These are phyloP conservation scores for Callospermophilus lateralis DNA, from an alignment of 2,113 vertebrate species.

Conservation along the genomic window DNA sequence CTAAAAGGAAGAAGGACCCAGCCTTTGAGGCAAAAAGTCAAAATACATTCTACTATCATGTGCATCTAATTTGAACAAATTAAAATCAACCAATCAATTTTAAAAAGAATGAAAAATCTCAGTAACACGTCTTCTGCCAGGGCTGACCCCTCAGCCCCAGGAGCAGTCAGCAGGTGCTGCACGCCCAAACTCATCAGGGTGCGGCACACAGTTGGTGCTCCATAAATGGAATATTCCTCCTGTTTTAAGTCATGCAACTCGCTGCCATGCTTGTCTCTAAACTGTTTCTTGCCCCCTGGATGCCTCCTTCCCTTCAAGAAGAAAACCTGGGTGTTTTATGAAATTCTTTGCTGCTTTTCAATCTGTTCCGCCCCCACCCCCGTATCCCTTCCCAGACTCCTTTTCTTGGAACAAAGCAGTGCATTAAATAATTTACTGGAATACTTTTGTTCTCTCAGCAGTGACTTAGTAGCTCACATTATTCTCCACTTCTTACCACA, in stretches of 20 bases:
- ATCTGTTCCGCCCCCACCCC: not conserved
- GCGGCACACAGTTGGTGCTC: not conserved
- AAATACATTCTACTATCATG: no score
- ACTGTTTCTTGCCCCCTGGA: not conserved
- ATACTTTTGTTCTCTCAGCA: not conserved
- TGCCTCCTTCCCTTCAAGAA: not conserved
- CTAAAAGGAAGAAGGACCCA: not conserved
- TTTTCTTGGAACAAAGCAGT: slow-evolving; percentile 23
- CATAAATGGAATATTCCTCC: not conserved
- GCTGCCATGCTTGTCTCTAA: not conserved
- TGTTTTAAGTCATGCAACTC: not conserved
- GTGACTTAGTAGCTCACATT: not conserved
- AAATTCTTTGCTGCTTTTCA: not conserved
- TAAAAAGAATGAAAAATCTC: no score
- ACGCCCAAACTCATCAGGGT: not conserved
- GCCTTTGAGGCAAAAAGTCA: not conserved
- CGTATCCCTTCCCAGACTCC: not conserved
- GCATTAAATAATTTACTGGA: not conserved
- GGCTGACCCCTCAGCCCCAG: fast-evolving
- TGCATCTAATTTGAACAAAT: no score
- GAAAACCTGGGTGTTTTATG: not conserved
- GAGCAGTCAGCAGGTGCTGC: not conserved
- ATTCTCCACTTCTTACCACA: not conserved
- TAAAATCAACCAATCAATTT: no score
- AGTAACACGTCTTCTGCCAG: not conserved